Evolutionary conservation across 2,797 vertebrate species (phyloP).

Genomic region (Gephyroberyx darwinii): DNA sequence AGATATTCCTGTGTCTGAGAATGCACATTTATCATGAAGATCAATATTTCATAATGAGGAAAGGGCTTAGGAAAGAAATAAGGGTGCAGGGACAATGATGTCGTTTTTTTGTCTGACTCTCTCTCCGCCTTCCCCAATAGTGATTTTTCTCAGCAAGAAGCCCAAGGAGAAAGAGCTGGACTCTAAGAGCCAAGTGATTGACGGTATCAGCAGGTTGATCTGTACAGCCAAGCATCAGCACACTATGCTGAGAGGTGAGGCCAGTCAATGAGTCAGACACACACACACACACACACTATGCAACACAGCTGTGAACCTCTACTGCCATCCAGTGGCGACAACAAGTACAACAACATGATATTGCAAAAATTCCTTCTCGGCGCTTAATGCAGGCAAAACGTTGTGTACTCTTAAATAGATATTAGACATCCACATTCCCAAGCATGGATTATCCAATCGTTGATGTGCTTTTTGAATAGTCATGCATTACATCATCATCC

Average conservation of each 20-base stretch:
- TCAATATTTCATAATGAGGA: not conserved
- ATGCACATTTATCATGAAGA: not conserved
- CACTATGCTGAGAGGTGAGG: constrained; percentile 82
- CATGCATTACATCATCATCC: not conserved
- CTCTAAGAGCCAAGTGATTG: constrained; percentile 87
- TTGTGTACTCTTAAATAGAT: not conserved
- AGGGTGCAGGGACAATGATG: not conserved
- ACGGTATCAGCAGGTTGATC: constrained; percentile 87
- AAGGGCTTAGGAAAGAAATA: not conserved
- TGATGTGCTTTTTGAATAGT: not conserved
- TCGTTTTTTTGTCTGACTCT: constrained; percentile 1
- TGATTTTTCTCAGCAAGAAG: constrained; percentile 87
- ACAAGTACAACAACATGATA: not conserved
- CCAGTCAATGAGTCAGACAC: not conserved
- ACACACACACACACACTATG: not conserved
- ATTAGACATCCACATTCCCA: not conserved
- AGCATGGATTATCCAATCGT: not conserved
- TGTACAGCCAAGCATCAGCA: constrained; percentile 87
- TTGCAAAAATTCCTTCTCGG: too few species aligned
- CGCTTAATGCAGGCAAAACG: too few species aligned
- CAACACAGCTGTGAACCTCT: not conserved
- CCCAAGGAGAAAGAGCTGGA: constrained; percentile 87
- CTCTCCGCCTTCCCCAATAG: constrained; percentile 53
- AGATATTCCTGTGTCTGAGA: not conserved
- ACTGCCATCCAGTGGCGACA: constrained; percentile 63